A percentile compares a stretch with the other conserved stretches of the same genome.
Evolutionary conservation across 2,797 vertebrate species (phyloP).

Genomic region (Ataeniobius toweri): DNA sequence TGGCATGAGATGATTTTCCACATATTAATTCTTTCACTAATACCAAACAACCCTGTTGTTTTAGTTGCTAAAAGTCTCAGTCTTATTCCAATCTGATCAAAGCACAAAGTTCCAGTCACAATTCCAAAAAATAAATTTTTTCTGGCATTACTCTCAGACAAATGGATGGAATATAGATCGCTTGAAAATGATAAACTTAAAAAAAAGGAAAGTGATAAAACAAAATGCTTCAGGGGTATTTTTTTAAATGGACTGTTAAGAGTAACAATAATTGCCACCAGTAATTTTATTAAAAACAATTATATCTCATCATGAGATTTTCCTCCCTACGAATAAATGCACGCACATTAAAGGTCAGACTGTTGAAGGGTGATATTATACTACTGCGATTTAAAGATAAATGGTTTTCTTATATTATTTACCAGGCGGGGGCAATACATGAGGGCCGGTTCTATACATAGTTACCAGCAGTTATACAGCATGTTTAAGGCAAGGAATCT

Average conservation of each 20-base stretch:
- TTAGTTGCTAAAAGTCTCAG: not conserved
- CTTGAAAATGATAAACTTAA: too few relatives aligned
- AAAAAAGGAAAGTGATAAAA: too few relatives aligned
- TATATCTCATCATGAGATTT: not conserved
- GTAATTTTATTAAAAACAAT: too few relatives aligned
- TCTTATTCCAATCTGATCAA: not conserved
- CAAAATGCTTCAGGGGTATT: too few relatives aligned
- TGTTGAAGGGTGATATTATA: not conserved
- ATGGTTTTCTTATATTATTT: not conserved
- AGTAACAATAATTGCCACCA: too few relatives aligned
- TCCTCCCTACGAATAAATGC: not conserved
- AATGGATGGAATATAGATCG: too few relatives aligned
- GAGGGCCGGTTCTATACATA: not conserved
- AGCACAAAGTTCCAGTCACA: not conserved
- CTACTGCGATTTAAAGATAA: not conserved
- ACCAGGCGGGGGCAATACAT: not conserved
- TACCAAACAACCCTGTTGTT: too few relatives aligned
- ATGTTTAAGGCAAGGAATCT: not conserved
- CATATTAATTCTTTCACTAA: too few relatives aligned
- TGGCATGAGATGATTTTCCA: too few relatives aligned
- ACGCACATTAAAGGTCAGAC: not conserved
- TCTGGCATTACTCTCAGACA: too few relatives aligned
- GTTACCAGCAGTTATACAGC: not conserved
- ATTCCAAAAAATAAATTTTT: not conserved
- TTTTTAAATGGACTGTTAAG: too few relatives aligned